Conservation (phyloP, 2,888 invertebrate species). For the Troilus luridus region DNA sequence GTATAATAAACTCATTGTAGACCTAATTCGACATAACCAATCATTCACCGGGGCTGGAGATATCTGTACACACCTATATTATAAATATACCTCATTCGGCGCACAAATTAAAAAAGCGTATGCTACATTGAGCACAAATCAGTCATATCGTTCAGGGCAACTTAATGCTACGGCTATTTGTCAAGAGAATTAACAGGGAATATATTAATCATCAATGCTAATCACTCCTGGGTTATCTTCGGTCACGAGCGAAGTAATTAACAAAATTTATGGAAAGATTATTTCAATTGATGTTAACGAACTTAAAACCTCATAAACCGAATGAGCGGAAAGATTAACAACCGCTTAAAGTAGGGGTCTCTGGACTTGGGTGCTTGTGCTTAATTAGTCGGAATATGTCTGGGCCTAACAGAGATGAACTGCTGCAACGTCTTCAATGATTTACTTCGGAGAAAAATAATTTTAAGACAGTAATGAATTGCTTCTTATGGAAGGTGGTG, state of each 20-base stretch:
- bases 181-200: neutral
- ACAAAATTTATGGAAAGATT: neutral
- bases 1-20: too few species aligned
- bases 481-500: too few species aligned
- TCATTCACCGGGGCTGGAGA: too few species aligned
- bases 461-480: too few species aligned
- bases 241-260: neutral
- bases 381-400: neutral
- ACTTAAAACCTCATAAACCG: constrained; percentile 25
- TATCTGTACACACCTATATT: neutral
- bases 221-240: neutral
- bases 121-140: neutral
- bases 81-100: neutral
- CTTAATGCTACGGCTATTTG: neutral
- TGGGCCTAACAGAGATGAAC: too few species aligned
- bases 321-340: constrained; percentile 23
- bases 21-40: too few species aligned
- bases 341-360: neutral
- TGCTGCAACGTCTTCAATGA: too few species aligned
- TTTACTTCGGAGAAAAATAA: too few species aligned
- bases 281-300: neutral
- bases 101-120: neutral
- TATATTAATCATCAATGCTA: neutral
- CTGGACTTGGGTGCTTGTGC: neutral
- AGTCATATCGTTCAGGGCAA: neutral